Percentiles rank a stretch among this genome's conserved stretches.
phyloP scores from a whole-genome alignment of 2,888 invertebrate genomes.

The Parnassius mnemosyne region DNA sequence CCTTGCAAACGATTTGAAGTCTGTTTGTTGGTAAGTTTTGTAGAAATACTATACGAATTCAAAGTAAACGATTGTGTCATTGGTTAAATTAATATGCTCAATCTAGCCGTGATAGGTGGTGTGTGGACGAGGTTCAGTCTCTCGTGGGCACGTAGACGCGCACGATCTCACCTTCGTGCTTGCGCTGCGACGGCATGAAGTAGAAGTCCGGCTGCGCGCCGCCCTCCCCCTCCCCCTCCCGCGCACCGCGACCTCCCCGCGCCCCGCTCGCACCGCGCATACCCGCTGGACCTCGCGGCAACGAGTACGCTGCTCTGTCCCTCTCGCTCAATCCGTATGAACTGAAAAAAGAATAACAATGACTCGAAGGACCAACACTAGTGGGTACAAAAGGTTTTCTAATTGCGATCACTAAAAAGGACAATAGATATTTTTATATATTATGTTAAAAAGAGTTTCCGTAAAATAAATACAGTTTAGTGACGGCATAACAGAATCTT shows the following conservation, averaged over 20 bases:
- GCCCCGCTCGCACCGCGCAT: neutral
- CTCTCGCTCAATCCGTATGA: slow-evolving; percentile 43
- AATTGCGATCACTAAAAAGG: too few relatives aligned
- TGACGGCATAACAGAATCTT: too few relatives aligned
- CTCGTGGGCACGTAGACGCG: slow-evolving; percentile 84
- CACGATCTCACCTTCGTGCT: slow-evolving; percentile 95
- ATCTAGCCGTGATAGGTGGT: neutral
- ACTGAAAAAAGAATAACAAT: slow-evolving; percentile 1
- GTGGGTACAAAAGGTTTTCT: too few relatives aligned
- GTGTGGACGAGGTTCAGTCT: slow-evolving; percentile 9
- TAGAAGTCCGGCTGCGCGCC: slow-evolving; percentile 91
- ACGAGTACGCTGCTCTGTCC: slow-evolving; percentile 86
- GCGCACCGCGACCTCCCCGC: slow-evolving; percentile 41
- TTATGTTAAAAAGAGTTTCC: too few relatives aligned
- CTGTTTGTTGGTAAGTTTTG: too few relatives aligned
- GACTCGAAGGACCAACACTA: too few relatives aligned
- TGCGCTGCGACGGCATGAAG: slow-evolving; percentile 96
- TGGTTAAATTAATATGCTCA: too few relatives aligned
- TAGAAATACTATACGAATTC: too few relatives aligned
- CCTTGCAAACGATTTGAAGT: too few relatives aligned
- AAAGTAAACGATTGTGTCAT: too few relatives aligned
- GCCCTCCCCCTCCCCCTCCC: slow-evolving; percentile 31
- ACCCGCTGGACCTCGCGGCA: slow-evolving; percentile 83
- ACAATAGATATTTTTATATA: too few relatives aligned
- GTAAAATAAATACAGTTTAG: too few relatives aligned